Conservation (phyloP, 2,113 vertebrate genomes). For the Cryptoleucopteryx plumbea region DNA sequence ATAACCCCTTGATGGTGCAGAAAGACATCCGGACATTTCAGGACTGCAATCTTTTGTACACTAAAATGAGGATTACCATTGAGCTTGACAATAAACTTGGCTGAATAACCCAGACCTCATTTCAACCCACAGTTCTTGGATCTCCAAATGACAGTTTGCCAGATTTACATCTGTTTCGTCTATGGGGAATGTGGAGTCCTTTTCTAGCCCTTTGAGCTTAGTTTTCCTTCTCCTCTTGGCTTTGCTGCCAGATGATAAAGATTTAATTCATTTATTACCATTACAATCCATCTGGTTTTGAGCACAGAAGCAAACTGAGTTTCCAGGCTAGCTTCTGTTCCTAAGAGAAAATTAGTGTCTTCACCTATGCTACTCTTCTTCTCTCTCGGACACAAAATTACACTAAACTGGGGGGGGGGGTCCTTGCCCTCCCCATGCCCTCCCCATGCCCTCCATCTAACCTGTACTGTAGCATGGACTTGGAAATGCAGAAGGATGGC, state of each 20-base stretch:
- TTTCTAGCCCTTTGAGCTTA: conserved; percentile 41
- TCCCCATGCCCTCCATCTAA: neutral
- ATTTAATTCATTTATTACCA: conserved; percentile 55
- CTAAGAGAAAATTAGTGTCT: neutral
- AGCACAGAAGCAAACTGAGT: conserved; percentile 25
- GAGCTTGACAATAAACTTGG: neutral
- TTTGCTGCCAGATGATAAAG: conserved; percentile 53
- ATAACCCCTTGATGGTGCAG: neutral
- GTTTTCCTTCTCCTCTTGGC: conserved; percentile 37
- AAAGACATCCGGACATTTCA: neutral
- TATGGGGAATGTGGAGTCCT: neutral
- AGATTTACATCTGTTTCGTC: conserved; percentile 54
- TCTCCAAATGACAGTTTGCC: conserved; percentile 8
- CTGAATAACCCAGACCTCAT: conserved; percentile 13
- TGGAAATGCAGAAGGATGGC: neutral
- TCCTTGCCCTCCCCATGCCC: neutral
- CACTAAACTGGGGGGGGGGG: no score
- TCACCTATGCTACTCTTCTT: neutral
- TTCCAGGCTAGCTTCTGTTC: conserved; percentile 34
- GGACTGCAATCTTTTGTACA: neutral
- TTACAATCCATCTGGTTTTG: conserved; percentile 38
- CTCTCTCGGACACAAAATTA: neutral
- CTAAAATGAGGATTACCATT: neutral
- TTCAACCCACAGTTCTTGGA: conserved; percentile 13
- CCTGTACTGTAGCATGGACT: neutral